Evolutionary conservation across 1,140 invertebrate species (phyloP).

Genomic region (Drosophila kepulauana): DNA sequence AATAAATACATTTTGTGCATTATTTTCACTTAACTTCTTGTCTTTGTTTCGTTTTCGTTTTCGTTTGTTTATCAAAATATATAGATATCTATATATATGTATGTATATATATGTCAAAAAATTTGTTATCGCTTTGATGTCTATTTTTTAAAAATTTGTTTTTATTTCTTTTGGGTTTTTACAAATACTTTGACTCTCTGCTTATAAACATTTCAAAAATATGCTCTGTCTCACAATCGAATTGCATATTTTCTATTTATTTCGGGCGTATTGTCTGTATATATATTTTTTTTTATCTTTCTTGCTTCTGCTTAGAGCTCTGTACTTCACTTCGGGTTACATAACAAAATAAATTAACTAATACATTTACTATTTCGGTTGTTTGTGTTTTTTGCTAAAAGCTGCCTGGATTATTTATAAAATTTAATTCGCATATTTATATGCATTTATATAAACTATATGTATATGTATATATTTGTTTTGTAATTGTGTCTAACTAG

Average conservation of each 20-base stretch:
- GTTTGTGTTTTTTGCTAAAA: constrained; percentile 53
- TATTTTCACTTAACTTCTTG: constrained; percentile 29
- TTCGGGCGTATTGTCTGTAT: constrained; percentile 76
- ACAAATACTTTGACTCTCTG: constrained; percentile 68
- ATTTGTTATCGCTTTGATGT: constrained; percentile 67
- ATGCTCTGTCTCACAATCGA: constrained; percentile 74
- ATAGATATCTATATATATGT: constrained; percentile 55
- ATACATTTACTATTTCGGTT: constrained; percentile 22
- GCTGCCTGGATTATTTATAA: constrained; percentile 52
- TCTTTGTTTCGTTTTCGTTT: constrained; percentile 40
- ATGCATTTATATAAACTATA: constrained; percentile 39
- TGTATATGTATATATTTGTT: constrained; percentile 52
- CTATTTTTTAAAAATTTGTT: constrained; percentile 80
- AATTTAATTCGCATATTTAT: constrained; percentile 37
- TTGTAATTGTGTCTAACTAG: constrained; percentile 67
- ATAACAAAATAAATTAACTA: constrained; percentile 22
- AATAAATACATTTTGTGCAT: constrained; percentile 67
- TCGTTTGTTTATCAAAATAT: constrained; percentile 67
- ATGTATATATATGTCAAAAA: constrained; percentile 63
- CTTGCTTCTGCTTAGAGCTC: constrained; percentile 33
- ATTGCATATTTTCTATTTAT: constrained; percentile 70
- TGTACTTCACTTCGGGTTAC: constrained; percentile 6
- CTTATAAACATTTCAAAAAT: constrained; percentile 81
- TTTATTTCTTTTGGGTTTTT: constrained; percentile 42
- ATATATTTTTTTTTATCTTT: constrained; percentile 47